Percentiles rank a stretch among this genome's conserved stretches.
These are phyloP conservation scores for Tetramorium alpestre DNA, from an alignment of 1,140 invertebrate genomes.

Conservation along the genomic window DNA sequence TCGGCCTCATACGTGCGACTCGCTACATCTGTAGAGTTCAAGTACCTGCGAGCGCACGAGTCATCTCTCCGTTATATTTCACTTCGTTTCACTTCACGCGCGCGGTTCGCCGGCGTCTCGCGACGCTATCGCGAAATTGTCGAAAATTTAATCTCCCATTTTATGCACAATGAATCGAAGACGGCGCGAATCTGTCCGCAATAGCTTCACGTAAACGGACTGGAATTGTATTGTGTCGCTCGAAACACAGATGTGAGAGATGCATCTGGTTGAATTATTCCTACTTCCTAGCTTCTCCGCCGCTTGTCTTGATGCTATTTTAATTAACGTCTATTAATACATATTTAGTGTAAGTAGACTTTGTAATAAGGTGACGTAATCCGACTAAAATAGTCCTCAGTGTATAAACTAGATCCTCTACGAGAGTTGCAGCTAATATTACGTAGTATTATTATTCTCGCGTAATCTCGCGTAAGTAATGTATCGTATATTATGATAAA, in stretches of 20 bases:
- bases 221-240: background rate
- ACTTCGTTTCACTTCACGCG: background rate
- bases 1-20: conserved; percentile 28
- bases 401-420: background rate
- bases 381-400: conserved; percentile 12
- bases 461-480: background rate
- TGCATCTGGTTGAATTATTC: conserved; percentile 35
- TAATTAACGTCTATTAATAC: conserved; percentile 45
- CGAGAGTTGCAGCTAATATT: conserved; percentile 11
- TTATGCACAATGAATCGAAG: background rate
- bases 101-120: background rate
- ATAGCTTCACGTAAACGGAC: background rate
- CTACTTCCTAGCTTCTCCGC: background rate
- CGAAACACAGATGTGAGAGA: conserved; percentile 20
- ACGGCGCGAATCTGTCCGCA: background rate
- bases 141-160: background rate
- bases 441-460: background rate
- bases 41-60: conserved; percentile 6
- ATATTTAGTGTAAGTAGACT: conserved; percentile 42
- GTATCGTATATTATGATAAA: background rate
- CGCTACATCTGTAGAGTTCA: conserved; percentile 21
- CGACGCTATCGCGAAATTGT: background rate
- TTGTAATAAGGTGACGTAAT: conserved; percentile 49
- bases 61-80: background rate
- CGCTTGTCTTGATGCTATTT: conserved; percentile 27